Percentiles rank a stretch among this genome's conserved stretches.
phyloP scores from a whole-genome alignment of 2,888 invertebrate genomes.

The Amphipoea lucens region DNA sequence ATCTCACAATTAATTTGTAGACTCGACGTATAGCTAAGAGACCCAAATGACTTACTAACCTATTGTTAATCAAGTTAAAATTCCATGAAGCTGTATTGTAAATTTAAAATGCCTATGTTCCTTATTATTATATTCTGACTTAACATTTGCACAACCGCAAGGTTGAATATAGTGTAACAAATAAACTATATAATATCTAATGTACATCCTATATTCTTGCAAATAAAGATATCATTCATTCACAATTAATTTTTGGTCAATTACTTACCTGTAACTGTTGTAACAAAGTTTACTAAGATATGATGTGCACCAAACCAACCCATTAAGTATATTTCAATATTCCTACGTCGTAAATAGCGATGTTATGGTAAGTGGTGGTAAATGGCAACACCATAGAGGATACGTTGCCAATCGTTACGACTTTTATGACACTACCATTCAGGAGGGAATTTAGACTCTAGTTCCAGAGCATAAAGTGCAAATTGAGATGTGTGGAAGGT shows the following conservation, averaged over 20 bases:
- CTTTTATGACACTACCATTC: conserved; percentile 19
- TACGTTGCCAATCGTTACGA: conserved; percentile 29
- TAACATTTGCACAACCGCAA: too few species aligned
- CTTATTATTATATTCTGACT: too few species aligned
- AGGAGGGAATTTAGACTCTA: conserved; percentile 5
- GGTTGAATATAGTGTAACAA: too few species aligned
- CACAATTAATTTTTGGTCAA: background rate
- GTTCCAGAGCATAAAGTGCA: background rate
- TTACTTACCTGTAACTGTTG: background rate
- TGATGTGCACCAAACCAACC: background rate
- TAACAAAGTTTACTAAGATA: background rate
- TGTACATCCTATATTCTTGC: too few species aligned
- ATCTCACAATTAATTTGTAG: background rate
- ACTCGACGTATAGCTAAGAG: too few species aligned
- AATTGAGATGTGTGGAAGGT: background rate
- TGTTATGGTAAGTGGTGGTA: conserved; percentile 33
- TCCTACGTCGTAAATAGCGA: conserved; percentile 19
- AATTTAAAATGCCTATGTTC: too few species aligned
- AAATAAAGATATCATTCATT: too few species aligned
- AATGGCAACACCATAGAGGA: conserved; percentile 32
- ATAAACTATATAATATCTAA: too few species aligned
- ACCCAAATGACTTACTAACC: too few species aligned
- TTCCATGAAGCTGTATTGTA: too few species aligned
- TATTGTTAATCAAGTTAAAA: too few species aligned
- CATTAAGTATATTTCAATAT: conserved; percentile 16